Base-by-base conservation (phyloP, 2,888 invertebrate genomes). In the Amiota communis region DNA sequence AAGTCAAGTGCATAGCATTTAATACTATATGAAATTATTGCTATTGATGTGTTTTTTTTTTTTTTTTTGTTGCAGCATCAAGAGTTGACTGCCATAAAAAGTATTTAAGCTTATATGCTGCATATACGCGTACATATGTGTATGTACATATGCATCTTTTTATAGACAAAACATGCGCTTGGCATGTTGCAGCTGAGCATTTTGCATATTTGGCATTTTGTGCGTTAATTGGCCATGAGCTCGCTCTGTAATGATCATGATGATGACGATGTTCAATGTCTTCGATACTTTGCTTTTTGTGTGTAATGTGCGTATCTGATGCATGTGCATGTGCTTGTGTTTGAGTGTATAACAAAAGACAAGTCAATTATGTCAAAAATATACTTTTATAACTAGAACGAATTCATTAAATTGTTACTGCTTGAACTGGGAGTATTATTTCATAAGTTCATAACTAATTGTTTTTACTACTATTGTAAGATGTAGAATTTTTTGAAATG, bases 151-250 rank as follows among this genome's bases (percentile, higher is more conserved):
- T 53, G 23, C 56, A 49, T 51, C 77, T 69, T 76, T 76, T 75
- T 79, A 79, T 79, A 79, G 80, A 68, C 75, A 75, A 78, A 80
- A 78, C 80, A 77, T 79, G 75, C 48, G 48, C 75, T 73, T 77
- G 82, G 82, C 78, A 82, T 82, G 83, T 46, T 70, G 75, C 75
- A 72, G 73, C 69, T 74, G 76, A 82, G 83, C 82, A 82, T 83
- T 83, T 81, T 81, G 82, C 78, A 70, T 71, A 20, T 64, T 80
- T 79, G 84, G 82, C 78, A 78, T 78, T 79, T 81, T 51, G 12
- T 76, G 74, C 70, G 78, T 82, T 83, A 84, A 83, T 84, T 83
- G 83, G 82, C 76, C 2, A 51, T 13, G 59, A 15, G 49, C n/a
- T 12, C 12, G 8, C 36, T 36, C 36, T 36, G 36, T 23, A 23